A percentile compares a stretch with the other conserved stretches of the same genome.
phyloP scores from a whole-genome alignment of 2,797 vertebrate species.

The Poeciliopsis presidionis region DNA sequence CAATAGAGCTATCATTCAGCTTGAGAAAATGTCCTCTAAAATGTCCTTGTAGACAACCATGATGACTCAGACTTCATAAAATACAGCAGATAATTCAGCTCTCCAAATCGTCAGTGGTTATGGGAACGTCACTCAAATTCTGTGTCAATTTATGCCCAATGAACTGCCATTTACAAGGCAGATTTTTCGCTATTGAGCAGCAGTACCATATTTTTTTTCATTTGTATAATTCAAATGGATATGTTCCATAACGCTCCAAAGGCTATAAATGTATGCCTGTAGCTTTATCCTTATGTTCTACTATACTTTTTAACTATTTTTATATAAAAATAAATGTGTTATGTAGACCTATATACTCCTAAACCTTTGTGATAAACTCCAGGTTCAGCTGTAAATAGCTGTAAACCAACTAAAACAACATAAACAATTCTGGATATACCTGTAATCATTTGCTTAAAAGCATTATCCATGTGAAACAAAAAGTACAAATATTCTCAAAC shows the following conservation, averaged over 20 bases:
- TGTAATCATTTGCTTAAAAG: background rate
- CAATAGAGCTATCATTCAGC: no score
- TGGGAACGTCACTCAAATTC: background rate
- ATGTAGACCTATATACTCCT: background rate
- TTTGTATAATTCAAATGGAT: background rate
- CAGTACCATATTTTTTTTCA: background rate
- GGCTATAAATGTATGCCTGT: background rate
- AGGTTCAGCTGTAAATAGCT: background rate
- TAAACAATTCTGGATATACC: background rate
- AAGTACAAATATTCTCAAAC: background rate
- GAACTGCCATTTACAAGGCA: background rate
- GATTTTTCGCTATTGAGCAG: background rate
- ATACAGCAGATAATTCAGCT: background rate
- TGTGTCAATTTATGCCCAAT: background rate
- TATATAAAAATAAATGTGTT: background rate
- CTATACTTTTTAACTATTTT: background rate
- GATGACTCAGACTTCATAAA: background rate
- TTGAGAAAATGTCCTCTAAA: background rate
- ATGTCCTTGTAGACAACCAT: background rate
- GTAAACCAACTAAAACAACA: background rate
- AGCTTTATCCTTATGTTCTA: background rate
- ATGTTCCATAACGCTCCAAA: background rate
- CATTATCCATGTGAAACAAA: background rate
- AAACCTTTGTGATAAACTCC: background rate
- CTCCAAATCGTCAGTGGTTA: background rate